A percentile compares a stretch with the other conserved stretches of the same genome.
phyloP scores from a whole-genome alignment of 2,797 vertebrate genomes.

The Sylvia borin region DNA sequence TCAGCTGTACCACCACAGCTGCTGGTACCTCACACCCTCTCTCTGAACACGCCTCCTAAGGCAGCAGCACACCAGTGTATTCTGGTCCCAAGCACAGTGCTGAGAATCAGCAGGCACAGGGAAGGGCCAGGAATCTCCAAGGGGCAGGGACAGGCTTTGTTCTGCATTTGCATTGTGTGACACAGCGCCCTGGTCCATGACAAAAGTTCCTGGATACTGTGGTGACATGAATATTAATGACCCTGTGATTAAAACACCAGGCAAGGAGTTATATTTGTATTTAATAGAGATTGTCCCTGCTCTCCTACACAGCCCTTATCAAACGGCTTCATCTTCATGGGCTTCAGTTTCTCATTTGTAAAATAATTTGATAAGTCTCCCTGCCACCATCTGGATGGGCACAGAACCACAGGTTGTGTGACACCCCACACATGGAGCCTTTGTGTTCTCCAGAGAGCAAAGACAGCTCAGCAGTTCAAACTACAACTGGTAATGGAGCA shows the following conservation, averaged over 20 bases:
- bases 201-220: not conserved
- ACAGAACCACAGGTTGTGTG: not conserved
- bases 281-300: not conserved
- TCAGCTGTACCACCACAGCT: not conserved
- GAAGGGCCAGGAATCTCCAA: not conserved
- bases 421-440: not conserved
- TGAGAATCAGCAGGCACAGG: not conserved
- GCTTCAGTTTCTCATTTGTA: slow-evolving; percentile 1
- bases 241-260: not conserved
- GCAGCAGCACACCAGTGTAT: fast-evolving
- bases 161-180: not conserved
- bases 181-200: not conserved
- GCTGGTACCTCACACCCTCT: not conserved
- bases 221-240: slow-evolving; percentile 35
- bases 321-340: not conserved
- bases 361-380: not conserved
- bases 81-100: fast-evolving
- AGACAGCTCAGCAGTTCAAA: not conserved
- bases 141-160: not conserved
- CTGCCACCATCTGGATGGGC: not conserved
- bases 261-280: not conserved
- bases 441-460: not conserved
- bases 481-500: fast-evolving
- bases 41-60: fast-evolving
- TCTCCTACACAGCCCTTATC: not conserved